These are phyloP conservation scores for Carollia perspicillata DNA, from an alignment of 2,113 vertebrate genomes.

Conservation along the genomic window DNA sequence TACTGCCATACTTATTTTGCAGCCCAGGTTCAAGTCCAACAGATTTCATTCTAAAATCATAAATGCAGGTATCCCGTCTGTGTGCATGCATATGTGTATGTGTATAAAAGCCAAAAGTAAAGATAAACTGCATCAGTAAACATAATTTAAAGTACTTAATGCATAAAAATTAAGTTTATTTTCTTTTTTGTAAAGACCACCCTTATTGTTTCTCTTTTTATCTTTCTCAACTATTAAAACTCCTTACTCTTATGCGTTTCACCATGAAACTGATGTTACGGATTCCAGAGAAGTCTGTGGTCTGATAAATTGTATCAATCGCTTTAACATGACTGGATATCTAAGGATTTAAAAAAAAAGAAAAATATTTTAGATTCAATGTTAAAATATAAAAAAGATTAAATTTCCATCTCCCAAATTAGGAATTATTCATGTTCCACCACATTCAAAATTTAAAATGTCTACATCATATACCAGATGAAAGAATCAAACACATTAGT, in stretches of 20 bases:
- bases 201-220: not conserved
- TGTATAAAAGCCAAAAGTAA: not conserved
- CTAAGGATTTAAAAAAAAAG: slow-evolving; percentile 78
- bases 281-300: slow-evolving; percentile 95
- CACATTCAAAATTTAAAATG: slow-evolving; percentile 30
- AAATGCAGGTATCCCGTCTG: not conserved
- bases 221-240: slow-evolving; percentile 11
- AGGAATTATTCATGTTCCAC: not conserved
- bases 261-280: slow-evolving; percentile 99
- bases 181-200: not conserved
- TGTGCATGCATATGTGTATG: not conserved
- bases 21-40: not conserved
- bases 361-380: slow-evolving; percentile 35
- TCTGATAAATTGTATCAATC: slow-evolving; percentile 95
- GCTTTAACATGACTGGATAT: slow-evolving; percentile 99
- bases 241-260: slow-evolving; percentile 95
- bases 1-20: not conserved
- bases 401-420: slow-evolving; percentile 40
- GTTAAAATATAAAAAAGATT: not conserved
- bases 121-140: not conserved
- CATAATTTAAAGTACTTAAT: not conserved
- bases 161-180: not conserved
- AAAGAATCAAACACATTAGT: slow-evolving; percentile 11
- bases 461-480: not conserved
- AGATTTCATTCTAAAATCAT: slow-evolving; percentile 26